These are phyloP conservation scores for Drosophila bocki DNA, from an alignment of 1,140 invertebrate genomes.

Conservation along the genomic window DNA sequence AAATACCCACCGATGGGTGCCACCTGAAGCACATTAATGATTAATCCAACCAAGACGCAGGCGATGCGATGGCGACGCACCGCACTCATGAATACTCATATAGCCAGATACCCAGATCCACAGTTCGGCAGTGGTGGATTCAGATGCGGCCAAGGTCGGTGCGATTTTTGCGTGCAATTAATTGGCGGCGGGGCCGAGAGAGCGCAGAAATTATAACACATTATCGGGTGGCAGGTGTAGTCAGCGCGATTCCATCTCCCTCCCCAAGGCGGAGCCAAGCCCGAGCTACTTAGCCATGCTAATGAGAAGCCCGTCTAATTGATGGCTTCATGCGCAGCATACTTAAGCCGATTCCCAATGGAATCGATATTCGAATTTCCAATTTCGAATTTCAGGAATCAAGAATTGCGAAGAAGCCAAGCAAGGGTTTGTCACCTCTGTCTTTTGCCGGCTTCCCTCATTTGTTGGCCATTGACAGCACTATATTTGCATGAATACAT, in stretches of 20 bases:
- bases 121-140: not conserved
- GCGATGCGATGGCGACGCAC: constrained; percentile 16
- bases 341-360: constrained; percentile 1
- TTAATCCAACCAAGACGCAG: constrained; percentile 18
- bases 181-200: constrained; percentile 47
- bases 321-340: constrained; percentile 8
- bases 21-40: constrained; percentile 26
- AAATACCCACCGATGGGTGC: constrained; percentile 12
- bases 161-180: constrained; percentile 71
- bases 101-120: constrained; percentile 2
- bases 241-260: constrained; percentile 2
- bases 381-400: not conserved
- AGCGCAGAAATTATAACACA: constrained; percentile 66
- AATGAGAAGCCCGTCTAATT: constrained; percentile 39
- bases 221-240: constrained; percentile 52
- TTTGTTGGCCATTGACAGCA: constrained; percentile 24
- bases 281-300: constrained; percentile 39
- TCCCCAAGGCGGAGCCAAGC: not conserved
- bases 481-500: constrained; percentile 13
- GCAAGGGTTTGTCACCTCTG: constrained; percentile 13
- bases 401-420: constrained; percentile 47
- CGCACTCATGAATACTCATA: constrained; percentile 8
- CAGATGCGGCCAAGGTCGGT: constrained; percentile 61
- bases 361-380: not conserved
- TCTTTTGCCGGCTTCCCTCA: constrained; percentile 44